Percentiles rank a stretch among this genome's conserved stretches.
phyloP scores from a whole-genome alignment of 2,888 invertebrate genomes.

The Stenoptilia bipunctidactyla region DNA sequence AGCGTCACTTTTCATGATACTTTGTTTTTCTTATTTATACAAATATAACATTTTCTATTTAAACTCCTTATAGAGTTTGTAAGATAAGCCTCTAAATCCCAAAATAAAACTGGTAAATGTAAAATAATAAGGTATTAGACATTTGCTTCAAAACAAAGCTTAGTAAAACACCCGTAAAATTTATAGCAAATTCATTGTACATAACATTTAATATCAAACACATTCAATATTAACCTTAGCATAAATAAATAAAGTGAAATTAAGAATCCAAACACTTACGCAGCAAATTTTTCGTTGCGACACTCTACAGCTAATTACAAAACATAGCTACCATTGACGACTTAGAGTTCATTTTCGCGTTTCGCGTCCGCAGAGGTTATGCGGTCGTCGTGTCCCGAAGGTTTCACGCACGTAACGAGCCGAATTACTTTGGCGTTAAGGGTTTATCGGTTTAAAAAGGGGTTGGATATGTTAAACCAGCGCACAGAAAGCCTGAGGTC shows the following conservation, averaged over 20 bases:
- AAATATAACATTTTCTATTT: too few relatives aligned
- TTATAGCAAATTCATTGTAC: too few relatives aligned
- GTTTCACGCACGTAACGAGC: constrained; percentile 40
- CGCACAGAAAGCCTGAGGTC: constrained; percentile 64
- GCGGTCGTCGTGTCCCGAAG: constrained; percentile 41
- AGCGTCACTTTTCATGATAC: too few relatives aligned
- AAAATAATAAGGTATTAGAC: too few relatives aligned
- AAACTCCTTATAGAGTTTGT: too few relatives aligned
- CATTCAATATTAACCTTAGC: too few relatives aligned
- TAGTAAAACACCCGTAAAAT: too few relatives aligned
- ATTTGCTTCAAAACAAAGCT: too few relatives aligned
- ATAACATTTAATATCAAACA: too few relatives aligned
- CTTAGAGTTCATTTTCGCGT: constrained; percentile 55
- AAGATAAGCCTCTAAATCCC: too few relatives aligned
- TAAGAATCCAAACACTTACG: constrained; percentile 13
- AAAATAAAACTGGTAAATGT: too few relatives aligned
- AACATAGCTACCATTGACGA: constrained; percentile 41
- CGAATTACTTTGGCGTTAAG: constrained; percentile 38
- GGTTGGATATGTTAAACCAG: constrained; percentile 17
- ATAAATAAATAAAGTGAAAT: neutral
- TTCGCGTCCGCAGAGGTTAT: constrained; percentile 23
- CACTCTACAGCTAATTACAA: constrained; percentile 42
- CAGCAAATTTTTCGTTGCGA: constrained; percentile 5
- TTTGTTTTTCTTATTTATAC: too few relatives aligned
- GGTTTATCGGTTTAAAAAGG: constrained; percentile 37